phyloP scores from a whole-genome alignment of 2,888 invertebrate genomes.

The Scaptomyza tumidula region DNA sequence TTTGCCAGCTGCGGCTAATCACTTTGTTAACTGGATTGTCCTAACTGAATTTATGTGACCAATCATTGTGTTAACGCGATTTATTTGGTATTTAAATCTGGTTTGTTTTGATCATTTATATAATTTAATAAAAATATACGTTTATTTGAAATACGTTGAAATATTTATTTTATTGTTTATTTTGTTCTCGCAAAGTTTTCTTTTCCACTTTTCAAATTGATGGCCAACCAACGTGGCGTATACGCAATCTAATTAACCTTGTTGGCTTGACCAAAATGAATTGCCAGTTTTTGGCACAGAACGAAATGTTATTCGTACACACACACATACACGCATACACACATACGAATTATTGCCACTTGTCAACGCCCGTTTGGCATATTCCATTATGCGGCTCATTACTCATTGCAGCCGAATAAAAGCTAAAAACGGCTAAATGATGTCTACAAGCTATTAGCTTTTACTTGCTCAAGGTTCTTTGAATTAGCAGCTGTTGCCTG shows the following conservation, averaged over 20 bases:
- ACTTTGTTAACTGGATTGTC: conserved; percentile 2
- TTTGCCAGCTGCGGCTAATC: conserved; percentile 29
- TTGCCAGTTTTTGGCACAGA: conserved; percentile 35
- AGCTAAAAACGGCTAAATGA: conserved; percentile 14
- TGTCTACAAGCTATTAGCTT: conserved; percentile 50
- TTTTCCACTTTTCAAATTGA: not conserved
- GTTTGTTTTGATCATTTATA: not conserved
- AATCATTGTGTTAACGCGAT: not conserved
- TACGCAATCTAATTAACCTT: conserved; percentile 47
- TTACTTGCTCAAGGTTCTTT: conserved; percentile 57
- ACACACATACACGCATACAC: conserved; percentile 9
- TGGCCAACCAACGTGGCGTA: conserved; percentile 35
- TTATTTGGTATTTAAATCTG: not conserved
- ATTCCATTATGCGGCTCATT: conserved; percentile 76
- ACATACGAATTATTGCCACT: conserved; percentile 44
- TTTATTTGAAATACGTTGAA: not conserved
- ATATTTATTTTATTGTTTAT: not conserved
- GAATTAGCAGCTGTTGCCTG: conserved; percentile 31
- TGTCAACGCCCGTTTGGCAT: conserved; percentile 72
- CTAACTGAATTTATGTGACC: not conserved
- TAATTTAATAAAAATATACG: not conserved
- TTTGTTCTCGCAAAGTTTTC: not conserved
- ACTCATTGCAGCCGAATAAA: conserved; percentile 55
- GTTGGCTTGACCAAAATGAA: conserved; percentile 43
- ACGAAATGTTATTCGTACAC: conserved; percentile 8